A percentile compares a stretch with the other conserved stretches of the same genome.
Conservation (phyloP, 2,113 vertebrate genomes). For the Rhinolophus sinicus region DNA sequence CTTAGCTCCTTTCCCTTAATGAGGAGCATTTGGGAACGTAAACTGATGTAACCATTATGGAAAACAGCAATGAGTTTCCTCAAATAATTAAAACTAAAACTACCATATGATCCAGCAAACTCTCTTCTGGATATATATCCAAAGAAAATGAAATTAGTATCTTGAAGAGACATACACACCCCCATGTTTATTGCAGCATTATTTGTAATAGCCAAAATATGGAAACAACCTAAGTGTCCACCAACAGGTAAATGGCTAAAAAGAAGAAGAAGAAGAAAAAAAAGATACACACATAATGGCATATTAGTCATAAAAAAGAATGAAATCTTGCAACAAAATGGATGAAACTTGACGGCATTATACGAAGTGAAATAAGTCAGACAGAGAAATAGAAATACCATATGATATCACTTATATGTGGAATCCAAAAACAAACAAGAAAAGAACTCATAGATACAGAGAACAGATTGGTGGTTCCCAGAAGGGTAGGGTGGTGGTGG, state of each 20-base stretch:
- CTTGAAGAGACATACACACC: neutral
- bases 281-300: neutral
- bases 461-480: neutral
- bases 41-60: neutral
- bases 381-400: neutral
- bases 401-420: no score
- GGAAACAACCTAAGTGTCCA: neutral
- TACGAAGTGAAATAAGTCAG: neutral
- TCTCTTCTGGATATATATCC: neutral
- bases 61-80: neutral
- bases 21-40: neutral
- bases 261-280: no score
- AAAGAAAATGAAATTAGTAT: neutral
- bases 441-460: neutral
- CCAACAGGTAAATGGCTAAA: neutral
- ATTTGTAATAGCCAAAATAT: neutral
- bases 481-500: neutral
- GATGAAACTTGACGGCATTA: neutral
- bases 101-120: neutral
- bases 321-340: neutral
- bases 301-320: neutral
- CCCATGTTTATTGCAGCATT: neutral
- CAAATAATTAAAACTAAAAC: neutral
- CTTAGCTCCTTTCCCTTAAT: neutral
- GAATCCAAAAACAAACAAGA: neutral